These are phyloP conservation scores for Capitella teleta DNA, from an alignment of 1,140 invertebrate genomes.

Conservation along the genomic window DNA sequence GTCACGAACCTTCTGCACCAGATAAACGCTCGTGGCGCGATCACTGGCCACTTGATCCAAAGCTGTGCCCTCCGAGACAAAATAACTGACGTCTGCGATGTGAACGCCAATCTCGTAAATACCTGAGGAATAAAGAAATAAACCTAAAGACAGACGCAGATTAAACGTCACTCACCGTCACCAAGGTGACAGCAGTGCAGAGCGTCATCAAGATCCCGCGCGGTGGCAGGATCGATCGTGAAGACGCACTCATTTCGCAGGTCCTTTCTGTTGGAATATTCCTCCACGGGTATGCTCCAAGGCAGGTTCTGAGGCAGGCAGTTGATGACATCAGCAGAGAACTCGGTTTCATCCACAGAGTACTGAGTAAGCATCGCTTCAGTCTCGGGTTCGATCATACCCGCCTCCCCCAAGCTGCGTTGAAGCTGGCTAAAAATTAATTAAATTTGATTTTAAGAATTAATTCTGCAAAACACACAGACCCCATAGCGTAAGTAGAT, in stretches of 20 bases:
- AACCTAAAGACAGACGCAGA: neutral
- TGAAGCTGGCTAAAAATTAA: slow-evolving; percentile 37
- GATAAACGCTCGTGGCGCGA: slow-evolving; percentile 42
- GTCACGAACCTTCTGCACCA: slow-evolving; percentile 11
- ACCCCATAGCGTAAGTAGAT: slow-evolving; percentile 51
- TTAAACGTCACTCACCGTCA: slow-evolving; percentile 1
- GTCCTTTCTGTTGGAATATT: slow-evolving; percentile 67
- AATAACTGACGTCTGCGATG: slow-evolving; percentile 44
- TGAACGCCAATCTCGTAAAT: slow-evolving; percentile 48
- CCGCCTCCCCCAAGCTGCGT: slow-evolving; percentile 38
- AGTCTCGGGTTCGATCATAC: slow-evolving; percentile 87
- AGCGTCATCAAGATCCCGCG: slow-evolving; percentile 98
- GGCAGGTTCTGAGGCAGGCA: slow-evolving; percentile 75
- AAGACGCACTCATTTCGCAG: slow-evolving; percentile 77
- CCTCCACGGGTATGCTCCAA: slow-evolving; percentile 77
- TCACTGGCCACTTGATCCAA: slow-evolving; percentile 38
- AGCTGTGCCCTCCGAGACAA: slow-evolving; percentile 36
- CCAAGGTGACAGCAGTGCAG: slow-evolving; percentile 55
- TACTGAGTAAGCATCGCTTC: slow-evolving; percentile 87
- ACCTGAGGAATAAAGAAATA: neutral
- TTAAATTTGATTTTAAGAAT: neutral
- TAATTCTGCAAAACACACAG: neutral
- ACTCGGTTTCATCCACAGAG: slow-evolving; percentile 88
- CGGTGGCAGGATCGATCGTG: slow-evolving; percentile 96
- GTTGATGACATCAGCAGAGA: slow-evolving; percentile 64